These are phyloP conservation scores for Candoia aspera DNA, from an alignment of 2,113 vertebrate genomes.

Conservation along the genomic window DNA sequence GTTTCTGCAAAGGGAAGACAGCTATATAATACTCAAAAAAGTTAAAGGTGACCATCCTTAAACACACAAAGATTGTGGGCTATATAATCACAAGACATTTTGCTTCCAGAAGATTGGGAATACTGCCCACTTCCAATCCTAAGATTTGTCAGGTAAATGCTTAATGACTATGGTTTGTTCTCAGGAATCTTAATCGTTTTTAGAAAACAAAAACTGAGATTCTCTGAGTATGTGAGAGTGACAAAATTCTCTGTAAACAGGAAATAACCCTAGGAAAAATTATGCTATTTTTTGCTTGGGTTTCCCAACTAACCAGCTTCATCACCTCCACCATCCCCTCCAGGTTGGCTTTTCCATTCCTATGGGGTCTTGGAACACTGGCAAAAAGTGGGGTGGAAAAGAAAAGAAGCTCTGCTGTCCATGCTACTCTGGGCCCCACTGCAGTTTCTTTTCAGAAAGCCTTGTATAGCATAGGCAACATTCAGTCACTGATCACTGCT, in stretches of 20 bases:
- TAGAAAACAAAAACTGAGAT: not conserved
- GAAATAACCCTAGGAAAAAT: not conserved
- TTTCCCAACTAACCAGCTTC: not conserved
- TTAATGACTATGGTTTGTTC: not conserved
- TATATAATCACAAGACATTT: not conserved
- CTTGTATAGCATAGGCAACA: not conserved
- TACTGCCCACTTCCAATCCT: not conserved
- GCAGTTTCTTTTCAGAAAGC: not conserved
- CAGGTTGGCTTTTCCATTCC: not conserved
- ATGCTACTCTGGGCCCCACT: not conserved
- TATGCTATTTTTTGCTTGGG: not conserved
- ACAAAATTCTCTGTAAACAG: not conserved
- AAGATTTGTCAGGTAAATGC: not conserved
- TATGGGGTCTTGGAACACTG: not conserved
- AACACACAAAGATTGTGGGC: not conserved
- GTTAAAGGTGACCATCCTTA: not conserved
- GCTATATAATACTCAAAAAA: slow-evolving; percentile 21
- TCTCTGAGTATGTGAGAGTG: not conserved
- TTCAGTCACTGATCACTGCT: not conserved
- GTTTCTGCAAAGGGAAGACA: slow-evolving; percentile 50
- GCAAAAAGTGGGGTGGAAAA: not conserved
- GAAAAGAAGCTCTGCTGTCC: too few relatives aligned
- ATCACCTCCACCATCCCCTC: not conserved
- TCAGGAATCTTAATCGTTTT: not conserved
- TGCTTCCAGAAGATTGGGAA: not conserved